A percentile compares a stretch with the other conserved stretches of the same genome.
Evolutionary conservation across 2,113 vertebrate species (phyloP).

Genomic region (Leptocoma aspasia): DNA sequence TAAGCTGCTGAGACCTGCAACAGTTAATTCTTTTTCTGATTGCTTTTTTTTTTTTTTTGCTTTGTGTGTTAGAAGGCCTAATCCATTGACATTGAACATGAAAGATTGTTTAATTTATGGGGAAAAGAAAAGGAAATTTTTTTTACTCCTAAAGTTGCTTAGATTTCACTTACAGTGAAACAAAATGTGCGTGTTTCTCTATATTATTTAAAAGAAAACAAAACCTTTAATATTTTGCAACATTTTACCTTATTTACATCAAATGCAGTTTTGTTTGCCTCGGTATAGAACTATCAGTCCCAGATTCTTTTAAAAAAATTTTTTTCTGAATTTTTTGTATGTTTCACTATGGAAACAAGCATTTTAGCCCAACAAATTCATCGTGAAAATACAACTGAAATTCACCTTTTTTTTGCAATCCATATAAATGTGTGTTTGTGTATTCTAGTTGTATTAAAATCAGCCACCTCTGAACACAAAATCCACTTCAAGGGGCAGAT

Average conservation of each 20-base stretch:
- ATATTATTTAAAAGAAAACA: not conserved
- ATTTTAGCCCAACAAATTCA: not conserved
- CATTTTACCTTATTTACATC: not conserved
- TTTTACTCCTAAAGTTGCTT: not conserved
- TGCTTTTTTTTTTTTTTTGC: not conserved
- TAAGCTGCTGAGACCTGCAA: not conserved
- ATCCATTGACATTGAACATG: not conserved
- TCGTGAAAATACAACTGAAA: not conserved
- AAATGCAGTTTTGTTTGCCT: not conserved
- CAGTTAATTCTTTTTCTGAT: not conserved
- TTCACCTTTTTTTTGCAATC: not conserved
- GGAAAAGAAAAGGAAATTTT: fast-evolving
- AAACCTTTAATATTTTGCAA: not conserved
- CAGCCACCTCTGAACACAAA: not conserved
- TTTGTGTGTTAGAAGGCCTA: not conserved
- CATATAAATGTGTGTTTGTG: not conserved
- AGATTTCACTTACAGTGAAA: not conserved
- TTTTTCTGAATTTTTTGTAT: not conserved
- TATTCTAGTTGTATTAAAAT: not conserved
- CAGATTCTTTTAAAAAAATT: not conserved
- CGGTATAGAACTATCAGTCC: not conserved
- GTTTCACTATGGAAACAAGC: not conserved
- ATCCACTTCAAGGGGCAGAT: not conserved
- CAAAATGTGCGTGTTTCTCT: not conserved
- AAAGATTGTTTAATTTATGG: not conserved